Conservation (phyloP, 1,140 invertebrate species). For the Cotesia glomerata region DNA sequence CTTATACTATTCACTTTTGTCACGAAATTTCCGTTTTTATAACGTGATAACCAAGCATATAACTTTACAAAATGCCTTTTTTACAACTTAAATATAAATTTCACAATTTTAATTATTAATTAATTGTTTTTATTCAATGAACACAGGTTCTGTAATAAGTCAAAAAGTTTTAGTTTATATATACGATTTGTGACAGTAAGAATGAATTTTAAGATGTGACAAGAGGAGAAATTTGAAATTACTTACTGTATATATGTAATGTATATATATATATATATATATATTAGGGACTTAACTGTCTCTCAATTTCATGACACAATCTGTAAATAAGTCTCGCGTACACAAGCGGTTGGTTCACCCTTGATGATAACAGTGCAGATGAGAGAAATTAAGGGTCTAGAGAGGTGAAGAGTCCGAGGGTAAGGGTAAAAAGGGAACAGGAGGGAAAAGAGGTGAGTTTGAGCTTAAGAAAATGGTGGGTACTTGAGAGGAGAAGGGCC, state of each 20-base stretch:
- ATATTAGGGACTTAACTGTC: conserved; percentile 20
- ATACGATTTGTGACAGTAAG: too few species aligned
- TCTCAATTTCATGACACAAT: conserved; percentile 54
- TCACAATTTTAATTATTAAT: too few species aligned
- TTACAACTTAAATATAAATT: background rate
- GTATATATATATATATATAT: conserved; percentile 21
- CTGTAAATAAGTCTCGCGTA: conserved; percentile 45
- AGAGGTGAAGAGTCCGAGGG: background rate
- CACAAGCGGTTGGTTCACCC: conserved; percentile 19
- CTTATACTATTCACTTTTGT: conserved; percentile 7
- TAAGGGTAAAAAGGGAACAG: background rate
- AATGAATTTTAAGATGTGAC: too few species aligned
- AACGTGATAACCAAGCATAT: conserved; percentile 24
- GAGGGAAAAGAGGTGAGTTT: background rate
- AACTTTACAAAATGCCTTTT: conserved; percentile 1
- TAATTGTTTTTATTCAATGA: too few species aligned
- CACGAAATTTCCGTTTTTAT: conserved; percentile 19
- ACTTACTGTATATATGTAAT: conserved; percentile 34
- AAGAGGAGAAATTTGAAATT: background rate
- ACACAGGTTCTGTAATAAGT: too few species aligned
- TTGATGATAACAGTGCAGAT: background rate
- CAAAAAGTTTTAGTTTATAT: too few species aligned
- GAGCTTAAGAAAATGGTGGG: background rate
- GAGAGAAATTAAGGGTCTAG: conserved; percentile 20
- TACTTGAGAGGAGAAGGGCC: background rate